Conservation (phyloP, 2,113 vertebrate species). For the Rana temporaria region DNA sequence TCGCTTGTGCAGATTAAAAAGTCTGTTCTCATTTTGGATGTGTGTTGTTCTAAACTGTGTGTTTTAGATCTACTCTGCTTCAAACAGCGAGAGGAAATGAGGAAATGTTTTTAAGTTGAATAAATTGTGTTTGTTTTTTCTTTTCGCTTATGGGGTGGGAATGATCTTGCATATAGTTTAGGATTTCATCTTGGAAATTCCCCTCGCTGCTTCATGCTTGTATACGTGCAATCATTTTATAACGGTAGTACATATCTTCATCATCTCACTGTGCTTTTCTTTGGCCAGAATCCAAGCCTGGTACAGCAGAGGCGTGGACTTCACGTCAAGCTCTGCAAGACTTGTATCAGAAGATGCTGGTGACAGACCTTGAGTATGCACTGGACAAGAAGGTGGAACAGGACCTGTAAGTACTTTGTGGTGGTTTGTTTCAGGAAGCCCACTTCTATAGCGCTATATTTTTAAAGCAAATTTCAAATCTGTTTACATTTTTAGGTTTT, state of each 20-base stretch:
- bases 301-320: slow-evolving; percentile 97
- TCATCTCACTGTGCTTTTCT: slow-evolving; percentile 38
- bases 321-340: slow-evolving; percentile 97
- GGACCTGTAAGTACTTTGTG: slow-evolving; percentile 87
- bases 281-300: slow-evolving; percentile 90
- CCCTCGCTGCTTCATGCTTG: not conserved
- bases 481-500: no score
- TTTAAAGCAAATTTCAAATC: no score
- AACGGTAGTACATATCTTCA: not conserved
- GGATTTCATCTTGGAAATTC: not conserved
- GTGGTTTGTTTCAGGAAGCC: no score
- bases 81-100: no score
- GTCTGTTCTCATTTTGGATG: no score
- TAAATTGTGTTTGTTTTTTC: not conserved
- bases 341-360: slow-evolving; percentile 99
- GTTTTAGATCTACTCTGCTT: no score
- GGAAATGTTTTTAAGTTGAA: no score
- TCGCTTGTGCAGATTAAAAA: no score
- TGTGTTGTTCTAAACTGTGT: no score
- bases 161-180: not conserved
- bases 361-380: slow-evolving; percentile 97
- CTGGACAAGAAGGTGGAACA: slow-evolving; percentile 99
- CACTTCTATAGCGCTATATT: no score
- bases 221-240: no score
- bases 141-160: no score